Percentiles rank a stretch among this genome's conserved stretches.
Conservation (phyloP, 2,797 vertebrate genomes). For the Clamator glandarius region DNA sequence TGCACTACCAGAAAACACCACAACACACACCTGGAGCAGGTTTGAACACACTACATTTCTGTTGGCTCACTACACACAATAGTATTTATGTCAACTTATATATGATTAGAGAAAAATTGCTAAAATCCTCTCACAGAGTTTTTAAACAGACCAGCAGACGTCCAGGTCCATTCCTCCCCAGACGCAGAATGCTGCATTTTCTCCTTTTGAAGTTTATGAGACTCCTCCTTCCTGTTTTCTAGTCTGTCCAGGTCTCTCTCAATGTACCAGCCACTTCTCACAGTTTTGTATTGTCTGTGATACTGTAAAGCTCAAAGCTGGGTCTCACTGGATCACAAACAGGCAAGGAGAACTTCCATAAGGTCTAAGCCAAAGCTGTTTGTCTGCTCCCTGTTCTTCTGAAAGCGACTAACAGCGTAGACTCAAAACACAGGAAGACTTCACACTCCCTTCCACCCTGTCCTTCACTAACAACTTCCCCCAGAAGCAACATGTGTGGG, state of each 20-base stretch:
- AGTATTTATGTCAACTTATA: not conserved
- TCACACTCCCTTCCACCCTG: accelerated
- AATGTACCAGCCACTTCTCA: not conserved
- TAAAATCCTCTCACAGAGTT: not conserved
- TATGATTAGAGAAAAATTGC: not conserved
- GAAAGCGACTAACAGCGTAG: not conserved
- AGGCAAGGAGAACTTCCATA: not conserved
- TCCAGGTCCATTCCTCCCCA: not conserved
- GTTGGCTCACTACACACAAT: not conserved
- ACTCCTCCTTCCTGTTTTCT: not conserved
- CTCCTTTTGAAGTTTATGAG: not conserved
- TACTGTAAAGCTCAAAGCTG: not conserved
- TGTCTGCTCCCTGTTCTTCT: not conserved
- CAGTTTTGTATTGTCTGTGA: not conserved
- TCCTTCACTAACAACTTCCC: not conserved
- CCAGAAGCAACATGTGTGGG: not conserved
- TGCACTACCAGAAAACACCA: not conserved
- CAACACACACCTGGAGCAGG: not conserved
- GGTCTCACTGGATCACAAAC: not conserved
- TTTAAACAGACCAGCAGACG: not conserved
- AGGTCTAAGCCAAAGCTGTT: not conserved
- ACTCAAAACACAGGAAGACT: not conserved
- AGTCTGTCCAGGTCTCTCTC: not conserved
- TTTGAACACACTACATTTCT: not conserved
- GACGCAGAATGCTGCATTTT: not conserved